Conservation (phyloP, 2,888 invertebrate species). For the Argynnis bischoffii region DNA sequence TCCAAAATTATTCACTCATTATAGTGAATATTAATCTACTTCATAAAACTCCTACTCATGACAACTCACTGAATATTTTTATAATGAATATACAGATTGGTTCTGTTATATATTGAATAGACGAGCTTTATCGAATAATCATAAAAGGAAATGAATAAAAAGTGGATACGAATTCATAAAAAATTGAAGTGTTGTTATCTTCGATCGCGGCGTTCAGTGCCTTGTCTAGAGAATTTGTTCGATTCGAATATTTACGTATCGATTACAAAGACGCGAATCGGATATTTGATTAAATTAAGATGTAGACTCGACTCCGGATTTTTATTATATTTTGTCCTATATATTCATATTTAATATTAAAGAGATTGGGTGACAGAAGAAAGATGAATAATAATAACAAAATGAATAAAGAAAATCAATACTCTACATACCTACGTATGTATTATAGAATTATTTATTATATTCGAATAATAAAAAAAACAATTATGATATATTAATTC, state of each 20-base stretch:
- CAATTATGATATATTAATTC: no score
- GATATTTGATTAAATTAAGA: slow-evolving; percentile 28
- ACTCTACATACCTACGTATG: not conserved
- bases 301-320: slow-evolving; percentile 14
- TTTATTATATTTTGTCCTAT: slow-evolving; percentile 20
- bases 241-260: slow-evolving; percentile 34
- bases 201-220: slow-evolving; percentile 36
- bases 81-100: slow-evolving; percentile 31
- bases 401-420: no score
- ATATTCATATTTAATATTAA: not conserved
- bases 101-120: slow-evolving; percentile 18
- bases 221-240: slow-evolving; percentile 33
- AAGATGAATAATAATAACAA: no score
- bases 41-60: slow-evolving; percentile 43
- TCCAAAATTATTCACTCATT: slow-evolving; percentile 43
- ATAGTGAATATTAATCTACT: slow-evolving; percentile 54
- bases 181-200: slow-evolving; percentile 38
- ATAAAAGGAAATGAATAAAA: slow-evolving; percentile 38
- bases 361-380: not conserved
- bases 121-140: slow-evolving; percentile 30
- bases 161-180: slow-evolving; percentile 38
- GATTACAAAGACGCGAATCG: slow-evolving; percentile 34
- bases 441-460: not conserved
- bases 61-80: slow-evolving; percentile 39
- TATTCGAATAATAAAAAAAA: no score